A percentile compares a stretch with the other conserved stretches of the same genome.
These are phyloP conservation scores for Seira sanloemensis DNA, from an alignment of 2,888 invertebrate genomes.

Conservation along the genomic window DNA sequence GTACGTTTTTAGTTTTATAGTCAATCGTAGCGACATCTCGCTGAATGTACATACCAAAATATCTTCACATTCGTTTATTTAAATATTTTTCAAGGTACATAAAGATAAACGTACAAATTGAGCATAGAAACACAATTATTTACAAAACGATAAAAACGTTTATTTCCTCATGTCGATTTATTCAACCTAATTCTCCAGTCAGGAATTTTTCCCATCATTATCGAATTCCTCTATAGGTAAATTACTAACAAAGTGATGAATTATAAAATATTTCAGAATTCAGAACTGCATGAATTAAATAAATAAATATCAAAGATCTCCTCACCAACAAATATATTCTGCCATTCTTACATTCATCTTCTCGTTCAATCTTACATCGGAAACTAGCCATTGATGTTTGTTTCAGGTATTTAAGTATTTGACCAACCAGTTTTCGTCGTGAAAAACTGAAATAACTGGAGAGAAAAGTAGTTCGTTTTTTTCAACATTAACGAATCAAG, in stretches of 20 bases:
- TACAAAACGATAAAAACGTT: no score
- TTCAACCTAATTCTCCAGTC: no score
- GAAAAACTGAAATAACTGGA: no score
- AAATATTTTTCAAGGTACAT: no score
- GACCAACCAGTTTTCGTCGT: not conserved
- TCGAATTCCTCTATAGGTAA: not conserved
- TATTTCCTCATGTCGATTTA: no score
- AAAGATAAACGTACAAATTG: no score
- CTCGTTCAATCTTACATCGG: not conserved
- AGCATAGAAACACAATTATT: no score
- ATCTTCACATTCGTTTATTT: no score
- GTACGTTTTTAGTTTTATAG: no score
- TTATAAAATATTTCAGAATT: not conserved
- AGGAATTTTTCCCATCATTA: conserved; percentile 31
- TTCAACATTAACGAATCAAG: not conserved
- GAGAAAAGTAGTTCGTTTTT: not conserved
- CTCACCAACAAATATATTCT: no score
- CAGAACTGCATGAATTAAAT: not conserved
- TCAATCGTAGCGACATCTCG: no score
- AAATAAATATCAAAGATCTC: not conserved
- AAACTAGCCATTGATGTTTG: not conserved
- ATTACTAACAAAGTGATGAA: not conserved
- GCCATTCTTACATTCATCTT: not conserved
- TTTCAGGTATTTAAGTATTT: not conserved
- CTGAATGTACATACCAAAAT: no score